Conservation (phyloP, 2,888 invertebrate genomes). For the Drosophila kanekoi region DNA sequence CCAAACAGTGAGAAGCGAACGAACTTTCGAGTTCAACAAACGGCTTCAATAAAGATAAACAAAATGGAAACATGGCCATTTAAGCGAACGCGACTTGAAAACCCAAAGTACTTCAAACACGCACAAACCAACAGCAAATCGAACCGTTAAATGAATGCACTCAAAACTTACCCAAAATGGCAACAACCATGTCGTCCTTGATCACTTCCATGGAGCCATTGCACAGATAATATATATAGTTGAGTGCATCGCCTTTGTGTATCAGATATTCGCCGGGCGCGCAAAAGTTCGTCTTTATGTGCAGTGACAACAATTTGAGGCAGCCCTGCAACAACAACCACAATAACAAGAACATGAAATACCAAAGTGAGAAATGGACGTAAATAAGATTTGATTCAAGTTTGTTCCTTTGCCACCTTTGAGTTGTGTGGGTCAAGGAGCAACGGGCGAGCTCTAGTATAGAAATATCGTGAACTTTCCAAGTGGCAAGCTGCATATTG, state of each 20-base stretch:
- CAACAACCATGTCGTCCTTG: slow-evolving; percentile 98
- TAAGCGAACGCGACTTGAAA: slow-evolving; percentile 39
- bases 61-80: slow-evolving; percentile 37
- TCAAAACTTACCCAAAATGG: slow-evolving; percentile 92
- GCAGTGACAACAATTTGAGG: slow-evolving; percentile 95
- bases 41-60: slow-evolving; percentile 30
- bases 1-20: slow-evolving; percentile 48
- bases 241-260: slow-evolving; percentile 96
- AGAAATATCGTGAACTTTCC: too few relatives aligned
- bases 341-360: slow-evolving; percentile 9
- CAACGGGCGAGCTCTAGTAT: slow-evolving; percentile 9
- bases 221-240: slow-evolving; percentile 97
- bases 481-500: not conserved
- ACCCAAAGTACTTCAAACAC: slow-evolving; percentile 16
- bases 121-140: not conserved
- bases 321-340: slow-evolving; percentile 88
- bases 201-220: slow-evolving; percentile 99
- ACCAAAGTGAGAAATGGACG: slow-evolving; percentile 10
- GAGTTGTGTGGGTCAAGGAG: slow-evolving; percentile 18
- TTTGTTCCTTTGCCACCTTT: slow-evolving; percentile 1
- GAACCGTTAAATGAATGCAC: not conserved
- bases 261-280: slow-evolving; percentile 98
- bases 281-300: slow-evolving; percentile 97
- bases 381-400: slow-evolving; percentile 45
- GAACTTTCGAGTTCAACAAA: slow-evolving; percentile 75